Evolutionary conservation across 2,797 vertebrate species (phyloP).

Genomic region (Dendrocincla fuliginosa): DNA sequence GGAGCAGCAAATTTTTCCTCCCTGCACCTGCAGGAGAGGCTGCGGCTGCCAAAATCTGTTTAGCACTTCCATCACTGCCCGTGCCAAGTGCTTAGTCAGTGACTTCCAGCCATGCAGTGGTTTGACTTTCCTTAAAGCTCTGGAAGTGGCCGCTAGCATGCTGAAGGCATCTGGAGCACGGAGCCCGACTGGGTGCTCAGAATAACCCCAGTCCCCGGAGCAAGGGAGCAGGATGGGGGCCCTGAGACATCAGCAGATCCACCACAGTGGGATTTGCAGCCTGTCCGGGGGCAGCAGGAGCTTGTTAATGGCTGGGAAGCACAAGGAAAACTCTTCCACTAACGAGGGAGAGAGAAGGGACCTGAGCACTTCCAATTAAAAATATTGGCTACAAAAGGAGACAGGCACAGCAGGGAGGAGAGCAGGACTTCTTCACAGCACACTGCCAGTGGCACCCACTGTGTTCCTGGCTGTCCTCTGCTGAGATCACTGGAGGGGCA

Average conservation of each 20-base stretch:
- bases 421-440: background rate
- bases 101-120: slow-evolving; percentile 48
- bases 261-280: background rate
- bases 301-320: background rate
- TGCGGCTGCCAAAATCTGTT: slow-evolving; percentile 57
- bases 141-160: background rate
- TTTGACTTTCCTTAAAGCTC: slow-evolving; percentile 54
- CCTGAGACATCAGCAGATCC: fast-evolving
- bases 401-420: background rate
- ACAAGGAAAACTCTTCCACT: background rate
- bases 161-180: background rate
- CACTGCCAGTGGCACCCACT: fast-evolving
- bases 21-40: slow-evolving; percentile 61
- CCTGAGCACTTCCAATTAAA: background rate
- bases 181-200: background rate
- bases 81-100: slow-evolving; percentile 67
- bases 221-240: background rate
- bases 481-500: background rate
- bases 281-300: background rate
- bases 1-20: background rate
- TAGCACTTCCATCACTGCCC: slow-evolving; percentile 29
- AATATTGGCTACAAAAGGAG: background rate
- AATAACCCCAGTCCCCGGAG: background rate
- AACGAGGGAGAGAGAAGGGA: background rate
- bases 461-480: background rate